Conservation (phyloP, 2,797 vertebrate species). For the Propithecus perrieri region DNA sequence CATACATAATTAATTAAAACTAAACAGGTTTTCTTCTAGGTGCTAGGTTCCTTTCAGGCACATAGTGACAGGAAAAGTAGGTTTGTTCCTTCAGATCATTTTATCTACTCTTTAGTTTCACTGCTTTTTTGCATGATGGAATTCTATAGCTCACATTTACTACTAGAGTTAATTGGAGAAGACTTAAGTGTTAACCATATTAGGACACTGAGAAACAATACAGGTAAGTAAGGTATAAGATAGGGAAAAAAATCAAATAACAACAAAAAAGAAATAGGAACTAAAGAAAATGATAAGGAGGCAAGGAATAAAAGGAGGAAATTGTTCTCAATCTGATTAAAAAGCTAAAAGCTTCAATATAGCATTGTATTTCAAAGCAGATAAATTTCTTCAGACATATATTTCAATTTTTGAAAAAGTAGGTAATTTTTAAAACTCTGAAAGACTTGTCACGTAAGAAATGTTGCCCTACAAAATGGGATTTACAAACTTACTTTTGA, state of each 20-base stretch:
- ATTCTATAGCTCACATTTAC: not conserved
- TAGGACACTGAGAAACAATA: not conserved
- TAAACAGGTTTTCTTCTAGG: constrained; percentile 50
- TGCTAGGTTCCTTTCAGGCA: constrained; percentile 41
- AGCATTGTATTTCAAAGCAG: constrained; percentile 13
- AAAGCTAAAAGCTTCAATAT: not conserved
- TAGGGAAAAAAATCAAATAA: not conserved
- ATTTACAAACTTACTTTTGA: constrained; percentile 26
- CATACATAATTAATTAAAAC: constrained; percentile 43
- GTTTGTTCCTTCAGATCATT: constrained; percentile 18
- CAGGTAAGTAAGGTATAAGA: not conserved
- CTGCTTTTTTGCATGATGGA: not conserved
- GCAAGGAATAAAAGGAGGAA: not conserved
- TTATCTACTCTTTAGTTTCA: constrained; percentile 18
- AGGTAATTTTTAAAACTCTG: not conserved
- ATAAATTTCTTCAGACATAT: not conserved
- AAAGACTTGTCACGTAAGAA: constrained; percentile 6
- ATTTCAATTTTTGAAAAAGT: constrained; percentile 12
- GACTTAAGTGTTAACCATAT: not conserved
- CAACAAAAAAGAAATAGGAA: not conserved
- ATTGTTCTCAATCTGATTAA: not conserved
- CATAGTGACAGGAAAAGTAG: constrained; percentile 42
- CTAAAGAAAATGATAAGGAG: not conserved
- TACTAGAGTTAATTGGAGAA: not conserved
- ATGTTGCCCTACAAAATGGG: not conserved